A percentile compares a stretch with the other conserved stretches of the same genome.
Conservation (phyloP, 2,888 invertebrate species). For the Drosophila neotestacea region DNA sequence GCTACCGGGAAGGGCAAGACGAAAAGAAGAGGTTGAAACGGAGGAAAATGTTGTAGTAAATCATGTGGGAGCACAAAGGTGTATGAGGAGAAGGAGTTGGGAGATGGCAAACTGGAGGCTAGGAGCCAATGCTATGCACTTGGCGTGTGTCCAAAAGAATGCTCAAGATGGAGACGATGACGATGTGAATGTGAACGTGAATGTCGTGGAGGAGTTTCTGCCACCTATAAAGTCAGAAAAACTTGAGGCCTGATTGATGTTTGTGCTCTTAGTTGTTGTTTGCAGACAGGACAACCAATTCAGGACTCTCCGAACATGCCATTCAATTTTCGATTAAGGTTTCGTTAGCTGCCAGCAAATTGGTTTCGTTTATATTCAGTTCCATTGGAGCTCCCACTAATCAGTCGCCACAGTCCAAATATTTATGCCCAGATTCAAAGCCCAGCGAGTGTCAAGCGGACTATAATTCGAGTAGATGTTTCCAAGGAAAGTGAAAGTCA, state of each 20-base stretch:
- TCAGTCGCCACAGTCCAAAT: slow-evolving; percentile 73
- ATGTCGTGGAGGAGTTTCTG: slow-evolving; percentile 27
- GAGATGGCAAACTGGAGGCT: slow-evolving; percentile 9
- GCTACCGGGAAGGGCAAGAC: slow-evolving; percentile 20
- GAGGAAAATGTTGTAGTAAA: slow-evolving; percentile 73
- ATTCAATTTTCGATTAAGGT: slow-evolving; percentile 79
- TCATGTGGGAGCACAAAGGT: slow-evolving; percentile 77
- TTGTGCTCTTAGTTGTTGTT: slow-evolving; percentile 79
- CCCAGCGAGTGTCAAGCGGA: slow-evolving; percentile 46
- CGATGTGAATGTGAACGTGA: slow-evolving; percentile 32
- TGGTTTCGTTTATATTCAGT: slow-evolving; percentile 49
- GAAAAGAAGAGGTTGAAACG: slow-evolving; percentile 9
- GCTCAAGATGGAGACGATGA: slow-evolving; percentile 64
- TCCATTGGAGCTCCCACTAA: slow-evolving; percentile 55
- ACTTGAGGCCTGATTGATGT: slow-evolving; percentile 76
- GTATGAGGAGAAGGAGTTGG: slow-evolving; percentile 27
- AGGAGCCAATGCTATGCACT: slow-evolving; percentile 42
- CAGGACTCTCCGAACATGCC: slow-evolving; percentile 45
- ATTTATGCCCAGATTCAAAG: slow-evolving; percentile 53
- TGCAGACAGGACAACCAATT: slow-evolving; percentile 48
- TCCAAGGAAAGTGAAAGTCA: slow-evolving; percentile 59
- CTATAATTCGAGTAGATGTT: slow-evolving; percentile 20
- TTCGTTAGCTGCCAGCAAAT: slow-evolving; percentile 60
- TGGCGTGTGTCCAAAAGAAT: slow-evolving; percentile 67
- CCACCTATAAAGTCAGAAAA: slow-evolving; percentile 41